phyloP scores from a whole-genome alignment of 2,888 invertebrate species.

The Listrodromus nycthemerus region DNA sequence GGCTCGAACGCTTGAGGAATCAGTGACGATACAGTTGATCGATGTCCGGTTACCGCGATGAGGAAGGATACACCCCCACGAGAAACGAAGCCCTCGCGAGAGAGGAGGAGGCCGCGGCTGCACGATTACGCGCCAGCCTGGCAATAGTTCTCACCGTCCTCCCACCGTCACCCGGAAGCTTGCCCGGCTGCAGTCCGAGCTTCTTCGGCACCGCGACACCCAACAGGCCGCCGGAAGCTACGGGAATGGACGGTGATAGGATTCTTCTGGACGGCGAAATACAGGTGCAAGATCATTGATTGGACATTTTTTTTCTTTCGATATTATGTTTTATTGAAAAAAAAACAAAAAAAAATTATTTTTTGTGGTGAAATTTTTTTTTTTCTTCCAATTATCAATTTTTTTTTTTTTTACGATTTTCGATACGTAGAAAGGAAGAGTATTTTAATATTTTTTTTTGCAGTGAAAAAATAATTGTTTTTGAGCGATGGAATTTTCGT shows the following conservation, averaged over 20 bases:
- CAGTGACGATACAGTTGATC: constrained; percentile 50
- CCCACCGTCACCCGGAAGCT: constrained; percentile 65
- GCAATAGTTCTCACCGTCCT: constrained; percentile 61
- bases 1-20: background rate
- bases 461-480: no score
- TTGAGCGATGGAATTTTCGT: no score
- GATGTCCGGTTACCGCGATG: constrained; percentile 69
- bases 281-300: constrained; percentile 62
- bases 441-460: no score
- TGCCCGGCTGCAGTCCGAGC: constrained; percentile 70
- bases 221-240: constrained; percentile 56
- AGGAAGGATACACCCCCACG: constrained; percentile 44
- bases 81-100: constrained; percentile 56
- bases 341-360: no score
- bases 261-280: constrained; percentile 70
- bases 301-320: background rate
- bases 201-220: constrained; percentile 61
- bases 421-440: no score
- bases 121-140: constrained; percentile 62
- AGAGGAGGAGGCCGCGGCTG: constrained; percentile 67
- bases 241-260: constrained; percentile 68
- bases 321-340: background rate
- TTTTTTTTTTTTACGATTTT: background rate
- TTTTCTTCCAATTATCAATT: background rate
- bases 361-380: background rate